These are phyloP conservation scores for Diabrotica undecimpunctata DNA, from an alignment of 1,140 invertebrate genomes.

Conservation along the genomic window DNA sequence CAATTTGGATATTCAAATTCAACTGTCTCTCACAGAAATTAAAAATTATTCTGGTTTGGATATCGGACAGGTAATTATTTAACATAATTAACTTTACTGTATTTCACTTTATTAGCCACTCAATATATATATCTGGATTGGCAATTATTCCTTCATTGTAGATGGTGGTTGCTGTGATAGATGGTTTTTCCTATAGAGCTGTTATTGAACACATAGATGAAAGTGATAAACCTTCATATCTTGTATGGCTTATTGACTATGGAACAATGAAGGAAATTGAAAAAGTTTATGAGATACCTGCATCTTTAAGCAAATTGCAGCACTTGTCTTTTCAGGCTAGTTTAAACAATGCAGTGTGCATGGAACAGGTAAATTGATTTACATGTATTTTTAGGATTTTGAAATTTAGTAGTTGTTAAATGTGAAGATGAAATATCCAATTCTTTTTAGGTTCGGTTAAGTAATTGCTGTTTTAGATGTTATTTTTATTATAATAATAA, in stretches of 20 bases:
- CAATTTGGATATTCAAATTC: no score
- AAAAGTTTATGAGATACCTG: constrained; percentile 23
- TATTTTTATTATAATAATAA: no score
- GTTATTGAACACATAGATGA: constrained; percentile 18
- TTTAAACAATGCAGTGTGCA: constrained; percentile 27
- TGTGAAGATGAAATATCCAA: no score
- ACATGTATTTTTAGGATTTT: neutral
- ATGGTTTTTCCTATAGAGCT: constrained; percentile 20
- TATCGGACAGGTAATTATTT: constrained; percentile 21
- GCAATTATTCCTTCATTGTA: constrained; percentile 4
- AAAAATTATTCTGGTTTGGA: constrained; percentile 4
- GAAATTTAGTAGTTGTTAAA: no score
- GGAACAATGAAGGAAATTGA: constrained; percentile 22
- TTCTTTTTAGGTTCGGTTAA: no score
- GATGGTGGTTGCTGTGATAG: constrained; percentile 22
- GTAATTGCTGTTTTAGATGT: no score
- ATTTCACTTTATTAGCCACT: constrained; percentile 1
- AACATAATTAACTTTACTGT: neutral
- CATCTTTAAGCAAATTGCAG: constrained; percentile 16
- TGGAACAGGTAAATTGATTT: constrained; percentile 22
- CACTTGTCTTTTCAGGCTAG: constrained; percentile 21
- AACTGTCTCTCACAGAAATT: no score
- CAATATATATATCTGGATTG: no score
- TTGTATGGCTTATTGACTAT: constrained; percentile 32
- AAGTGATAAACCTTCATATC: constrained; percentile 7